phyloP scores from a whole-genome alignment of 1,140 invertebrate species.

The Halictus rubicundus region DNA sequence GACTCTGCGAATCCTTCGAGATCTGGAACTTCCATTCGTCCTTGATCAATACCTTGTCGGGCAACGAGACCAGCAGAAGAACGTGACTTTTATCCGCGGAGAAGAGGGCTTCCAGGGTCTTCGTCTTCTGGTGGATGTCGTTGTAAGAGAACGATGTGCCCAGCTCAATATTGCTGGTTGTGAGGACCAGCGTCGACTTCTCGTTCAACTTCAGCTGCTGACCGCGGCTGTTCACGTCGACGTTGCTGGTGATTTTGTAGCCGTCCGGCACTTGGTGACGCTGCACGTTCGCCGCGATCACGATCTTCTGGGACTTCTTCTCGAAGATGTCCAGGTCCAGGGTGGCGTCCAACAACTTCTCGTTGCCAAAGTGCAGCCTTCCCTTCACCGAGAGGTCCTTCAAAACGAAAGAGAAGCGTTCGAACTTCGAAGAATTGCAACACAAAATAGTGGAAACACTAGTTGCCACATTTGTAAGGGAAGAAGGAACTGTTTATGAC shows the following conservation, averaged over 20 bases:
- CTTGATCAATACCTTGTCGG: slow-evolving; percentile 81
- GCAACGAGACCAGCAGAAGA: slow-evolving; percentile 78
- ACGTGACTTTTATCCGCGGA: slow-evolving; percentile 74
- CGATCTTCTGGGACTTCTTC: slow-evolving; percentile 84
- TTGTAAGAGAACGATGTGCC: slow-evolving; percentile 74
- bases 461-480: no score
- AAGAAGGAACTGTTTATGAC: no score
- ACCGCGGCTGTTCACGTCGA: slow-evolving; percentile 77
- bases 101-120: slow-evolving; percentile 73
- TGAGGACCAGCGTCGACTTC: slow-evolving; percentile 68
- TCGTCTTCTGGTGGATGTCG: slow-evolving; percentile 74
- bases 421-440: no score
- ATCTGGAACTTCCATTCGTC: slow-evolving; percentile 77
- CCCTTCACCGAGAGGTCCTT: slow-evolving; percentile 81
- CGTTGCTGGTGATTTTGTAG: slow-evolving; percentile 72
- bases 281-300: slow-evolving; percentile 70
- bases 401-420: slow-evolving; percentile 26
- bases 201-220: slow-evolving; percentile 77
- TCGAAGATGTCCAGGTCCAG: slow-evolving; percentile 84
- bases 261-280: slow-evolving; percentile 67
- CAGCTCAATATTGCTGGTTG: slow-evolving; percentile 68
- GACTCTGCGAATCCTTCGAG: slow-evolving; percentile 79
- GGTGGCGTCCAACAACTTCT: slow-evolving; percentile 77
- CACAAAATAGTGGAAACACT: no score
- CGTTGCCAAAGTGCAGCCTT: slow-evolving; percentile 75